Base-by-base conservation (phyloP, 2,888 invertebrate species). In the Achlya flavicornis region DNA sequence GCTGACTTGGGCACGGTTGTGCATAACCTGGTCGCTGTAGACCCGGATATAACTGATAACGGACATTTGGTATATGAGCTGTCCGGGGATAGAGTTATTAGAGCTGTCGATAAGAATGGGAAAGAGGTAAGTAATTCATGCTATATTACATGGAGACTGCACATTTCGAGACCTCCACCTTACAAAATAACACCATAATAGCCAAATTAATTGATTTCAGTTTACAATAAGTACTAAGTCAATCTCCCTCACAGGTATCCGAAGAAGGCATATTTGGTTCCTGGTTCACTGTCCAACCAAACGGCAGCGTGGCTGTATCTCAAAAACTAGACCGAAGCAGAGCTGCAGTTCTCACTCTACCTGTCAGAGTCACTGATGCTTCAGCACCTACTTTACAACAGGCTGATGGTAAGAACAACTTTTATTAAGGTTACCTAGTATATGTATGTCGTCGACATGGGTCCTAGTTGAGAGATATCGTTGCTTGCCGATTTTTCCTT, bases 91-190 rank as follows among this genome's bases (percentile, higher is more conserved):
- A 96, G 96, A 75, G 95, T 95, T 1, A 96, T 98, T 32, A 96
- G 95, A 0, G 98, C 97, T 0, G 95, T 97, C 4, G 97, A 98
- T 78, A 97, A 96, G 74, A 97, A 98, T 83, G 97, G 98, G 11
- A 96, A 97, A 73, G 96, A 96, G 88, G 96, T 96, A 58, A 72
- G 79, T 66, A 7, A 35, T 32, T 32, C 58, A 12, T 26, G 60
- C 32, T 4, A 5, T 33, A 33, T 35, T 35, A 35, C 7, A 35
- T 26, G n/a, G n/a, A n/a, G n/a, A 1, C 26, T 26, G 26, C 26
- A 26, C 26, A 26, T 26, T 1, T 26, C 1, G 26, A 1, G 26
- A 26, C 26, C 26, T 26, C 26, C 26, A 26, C 2, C 26, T 26
- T 26, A 26, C 26, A 26, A 2, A 26, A 26, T 26, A 26, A 26